phyloP scores from a whole-genome alignment of 2,113 vertebrate genomes.

The Forbesichthys agassizii region DNA sequence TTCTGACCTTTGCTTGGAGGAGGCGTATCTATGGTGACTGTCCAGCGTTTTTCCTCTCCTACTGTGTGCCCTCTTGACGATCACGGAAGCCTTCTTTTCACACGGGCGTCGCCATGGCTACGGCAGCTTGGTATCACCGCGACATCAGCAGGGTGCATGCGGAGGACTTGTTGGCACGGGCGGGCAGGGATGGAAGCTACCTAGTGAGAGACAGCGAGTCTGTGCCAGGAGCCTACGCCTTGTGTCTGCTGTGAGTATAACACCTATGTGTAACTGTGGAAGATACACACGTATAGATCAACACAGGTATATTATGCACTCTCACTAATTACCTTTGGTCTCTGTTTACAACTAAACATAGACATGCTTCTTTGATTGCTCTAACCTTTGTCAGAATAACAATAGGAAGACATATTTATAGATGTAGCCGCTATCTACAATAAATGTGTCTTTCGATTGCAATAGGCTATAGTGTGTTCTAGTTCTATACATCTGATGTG shows the following conservation, averaged over 20 bases:
- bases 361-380: too few species aligned
- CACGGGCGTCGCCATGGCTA: slow-evolving; percentile 67
- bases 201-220: slow-evolving; percentile 90
- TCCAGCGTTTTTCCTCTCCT: slow-evolving; percentile 28
- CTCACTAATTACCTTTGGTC: too few species aligned
- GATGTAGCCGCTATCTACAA: too few species aligned
- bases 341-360: too few species aligned
- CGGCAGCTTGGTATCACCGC: slow-evolving; percentile 84
- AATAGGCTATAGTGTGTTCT: too few species aligned
- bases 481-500: too few species aligned
- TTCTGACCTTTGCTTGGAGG: neutral
- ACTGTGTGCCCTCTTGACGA: slow-evolving; percentile 51
- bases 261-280: neutral
- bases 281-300: neutral
- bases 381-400: too few species aligned
- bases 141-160: slow-evolving; percentile 86
- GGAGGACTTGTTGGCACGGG: slow-evolving; percentile 83
- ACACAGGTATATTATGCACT: neutral
- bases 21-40: slow-evolving; percentile 6
- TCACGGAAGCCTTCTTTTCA: slow-evolving; percentile 6
- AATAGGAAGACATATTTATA: too few species aligned
- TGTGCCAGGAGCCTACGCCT: slow-evolving; percentile 84
- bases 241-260: slow-evolving; percentile 86
- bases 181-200: slow-evolving; percentile 85
- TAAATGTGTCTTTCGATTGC: too few species aligned